Conservation (phyloP, 1,140 invertebrate species). For the Batillaria attramentaria region DNA sequence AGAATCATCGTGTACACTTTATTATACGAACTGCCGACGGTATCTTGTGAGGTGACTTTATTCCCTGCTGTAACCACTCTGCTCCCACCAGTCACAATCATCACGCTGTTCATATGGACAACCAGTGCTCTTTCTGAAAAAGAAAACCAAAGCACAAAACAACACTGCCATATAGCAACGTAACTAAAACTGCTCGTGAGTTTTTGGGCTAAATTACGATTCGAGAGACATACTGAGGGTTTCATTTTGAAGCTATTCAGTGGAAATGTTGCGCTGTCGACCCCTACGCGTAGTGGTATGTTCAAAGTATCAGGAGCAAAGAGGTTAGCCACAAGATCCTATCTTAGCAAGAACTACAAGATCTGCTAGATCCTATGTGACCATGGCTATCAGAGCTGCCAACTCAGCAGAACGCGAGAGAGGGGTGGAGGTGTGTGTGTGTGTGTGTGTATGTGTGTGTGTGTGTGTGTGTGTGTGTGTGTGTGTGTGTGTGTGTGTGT, state of each 20-base stretch:
- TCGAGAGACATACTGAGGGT: too few species aligned
- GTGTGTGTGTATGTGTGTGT: neutral
- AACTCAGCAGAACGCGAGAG: neutral
- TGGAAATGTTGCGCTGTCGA: too few species aligned
- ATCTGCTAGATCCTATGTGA: too few species aligned
- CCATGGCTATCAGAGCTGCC: too few species aligned
- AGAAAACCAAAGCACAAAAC: neutral
- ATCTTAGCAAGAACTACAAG: too few species aligned
- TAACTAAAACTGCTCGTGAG: neutral
- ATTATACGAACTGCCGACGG: too few species aligned
- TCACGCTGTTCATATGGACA: constrained; percentile 15
- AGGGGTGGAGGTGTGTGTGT: neutral
- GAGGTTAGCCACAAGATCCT: too few species aligned
- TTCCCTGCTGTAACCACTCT: neutral
- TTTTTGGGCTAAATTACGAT: neutral
- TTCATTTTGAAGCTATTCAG: too few species aligned
- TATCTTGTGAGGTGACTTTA: too few species aligned
- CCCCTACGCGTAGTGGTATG: too few species aligned
- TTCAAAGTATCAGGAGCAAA: too few species aligned
- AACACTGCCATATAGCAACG: neutral
- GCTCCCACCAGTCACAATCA: neutral
- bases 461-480: neutral
- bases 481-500: neutral
- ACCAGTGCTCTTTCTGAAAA: constrained; percentile 26
- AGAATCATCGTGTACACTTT: too few species aligned